phyloP scores from a whole-genome alignment of 2,113 vertebrate species.

The Melanostigma gelatinosum region DNA sequence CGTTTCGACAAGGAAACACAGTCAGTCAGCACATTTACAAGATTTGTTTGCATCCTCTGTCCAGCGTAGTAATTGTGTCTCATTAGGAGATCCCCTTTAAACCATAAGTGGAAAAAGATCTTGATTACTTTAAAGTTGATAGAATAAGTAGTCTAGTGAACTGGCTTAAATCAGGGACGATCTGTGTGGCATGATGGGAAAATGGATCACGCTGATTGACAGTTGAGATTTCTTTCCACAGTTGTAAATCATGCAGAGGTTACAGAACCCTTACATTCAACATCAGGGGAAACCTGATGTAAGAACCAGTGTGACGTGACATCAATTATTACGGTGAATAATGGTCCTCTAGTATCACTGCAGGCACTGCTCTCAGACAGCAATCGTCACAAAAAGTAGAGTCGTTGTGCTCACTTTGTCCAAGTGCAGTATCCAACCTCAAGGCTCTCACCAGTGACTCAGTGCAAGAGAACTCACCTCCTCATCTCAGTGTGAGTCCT shows the following conservation, averaged over 20 bases:
- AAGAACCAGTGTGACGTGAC: background rate
- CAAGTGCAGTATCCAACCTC: constrained; percentile 26
- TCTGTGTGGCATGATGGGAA: background rate
- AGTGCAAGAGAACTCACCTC: constrained; percentile 22
- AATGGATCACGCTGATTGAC: constrained; percentile 4
- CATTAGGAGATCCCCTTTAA: constrained; percentile 17
- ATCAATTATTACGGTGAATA: background rate
- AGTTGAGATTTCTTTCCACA: background rate
- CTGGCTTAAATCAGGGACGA: background rate
- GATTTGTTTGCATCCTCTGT: constrained; percentile 20
- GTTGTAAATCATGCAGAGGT: constrained; percentile 13
- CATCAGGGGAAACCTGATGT: constrained; percentile 7
- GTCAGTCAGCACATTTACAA: constrained; percentile 48
- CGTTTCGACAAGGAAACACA: constrained; percentile 27
- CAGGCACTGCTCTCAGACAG: constrained; percentile 23
- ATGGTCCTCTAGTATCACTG: constrained; percentile 18
- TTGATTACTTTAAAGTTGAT: constrained; percentile 14
- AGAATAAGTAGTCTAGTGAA: background rate
- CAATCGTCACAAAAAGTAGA: constrained; percentile 41
- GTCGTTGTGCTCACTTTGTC: constrained; percentile 31
- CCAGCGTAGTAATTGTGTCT: constrained; percentile 10
- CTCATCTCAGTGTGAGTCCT: constrained; percentile 22
- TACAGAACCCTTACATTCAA: background rate
- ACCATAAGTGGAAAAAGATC: constrained; percentile 20
- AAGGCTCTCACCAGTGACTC: constrained; percentile 10